Conservation (phyloP, 2,113 vertebrate genomes). For the Machaerirhynchus nigripectus region DNA sequence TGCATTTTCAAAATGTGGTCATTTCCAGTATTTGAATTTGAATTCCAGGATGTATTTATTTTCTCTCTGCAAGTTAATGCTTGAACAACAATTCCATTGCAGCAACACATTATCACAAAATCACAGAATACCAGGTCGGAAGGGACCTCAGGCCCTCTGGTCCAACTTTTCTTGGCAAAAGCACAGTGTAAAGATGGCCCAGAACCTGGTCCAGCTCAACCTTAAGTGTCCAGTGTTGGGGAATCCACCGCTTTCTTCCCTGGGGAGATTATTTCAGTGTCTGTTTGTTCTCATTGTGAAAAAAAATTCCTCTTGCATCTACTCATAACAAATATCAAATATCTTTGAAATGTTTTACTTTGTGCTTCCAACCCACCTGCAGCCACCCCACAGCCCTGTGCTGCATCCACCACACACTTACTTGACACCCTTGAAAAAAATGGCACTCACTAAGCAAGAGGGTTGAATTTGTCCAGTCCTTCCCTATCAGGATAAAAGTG, state of each 20-base stretch:
- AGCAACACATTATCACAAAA: neutral
- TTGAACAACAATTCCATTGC: neutral
- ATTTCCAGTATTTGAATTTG: neutral
- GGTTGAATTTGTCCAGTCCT: neutral
- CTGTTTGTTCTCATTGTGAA: neutral
- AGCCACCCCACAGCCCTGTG: accelerated
- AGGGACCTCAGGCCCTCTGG: neutral
- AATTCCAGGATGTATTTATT: accelerated
- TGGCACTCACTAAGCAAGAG: neutral
- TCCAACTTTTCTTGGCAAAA: neutral
- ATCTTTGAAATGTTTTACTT: neutral
- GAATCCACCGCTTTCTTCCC: neutral
- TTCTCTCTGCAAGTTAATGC: neutral
- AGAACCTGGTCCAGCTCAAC: neutral
- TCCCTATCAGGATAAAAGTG: neutral
- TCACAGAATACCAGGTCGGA: neutral
- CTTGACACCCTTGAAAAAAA: neutral
- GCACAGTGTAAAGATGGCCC: neutral
- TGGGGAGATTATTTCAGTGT: neutral
- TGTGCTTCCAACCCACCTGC: neutral
- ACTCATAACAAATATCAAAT: neutral
- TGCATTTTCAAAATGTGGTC: neutral
- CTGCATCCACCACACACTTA: neutral
- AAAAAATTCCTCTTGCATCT: neutral
- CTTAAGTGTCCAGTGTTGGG: neutral